Percentiles rank a stretch among this genome's conserved stretches.
Conservation (phyloP, 2,797 vertebrate species). For the Cottoperca gobio region DNA sequence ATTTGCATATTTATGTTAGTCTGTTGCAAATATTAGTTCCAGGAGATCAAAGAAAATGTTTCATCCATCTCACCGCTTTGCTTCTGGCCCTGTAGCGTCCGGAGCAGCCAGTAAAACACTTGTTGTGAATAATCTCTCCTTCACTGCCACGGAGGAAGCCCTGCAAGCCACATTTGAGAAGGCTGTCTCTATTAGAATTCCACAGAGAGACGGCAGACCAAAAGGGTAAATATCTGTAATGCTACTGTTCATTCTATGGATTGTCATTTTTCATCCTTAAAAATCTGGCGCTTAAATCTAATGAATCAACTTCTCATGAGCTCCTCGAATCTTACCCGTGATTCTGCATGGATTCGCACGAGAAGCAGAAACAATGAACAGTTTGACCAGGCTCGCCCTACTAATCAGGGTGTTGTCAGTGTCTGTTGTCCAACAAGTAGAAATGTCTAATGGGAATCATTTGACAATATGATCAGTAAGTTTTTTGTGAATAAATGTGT, state of each 20-base stretch:
- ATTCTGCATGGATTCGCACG: conserved; percentile 90
- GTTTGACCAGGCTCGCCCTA: conserved; percentile 28
- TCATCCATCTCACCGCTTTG: neutral
- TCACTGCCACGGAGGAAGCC: conserved; percentile 90
- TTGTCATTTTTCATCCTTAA: neutral
- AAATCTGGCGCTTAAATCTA: neutral
- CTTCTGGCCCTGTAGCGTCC: conserved; percentile 9
- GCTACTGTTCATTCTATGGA: neutral
- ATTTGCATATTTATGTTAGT: too few species aligned
- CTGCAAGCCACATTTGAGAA: conserved; percentile 95
- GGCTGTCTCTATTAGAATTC: conserved; percentile 90
- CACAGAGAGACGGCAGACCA: conserved; percentile 91
- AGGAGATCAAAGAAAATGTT: neutral
- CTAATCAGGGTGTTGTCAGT: conserved; percentile 32
- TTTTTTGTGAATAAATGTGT: neutral
- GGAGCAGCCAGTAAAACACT: conserved; percentile 87
- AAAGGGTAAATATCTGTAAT: conserved; percentile 87
- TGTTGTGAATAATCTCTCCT: conserved; percentile 94
- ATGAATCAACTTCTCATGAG: too few species aligned
- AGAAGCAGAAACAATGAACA: conserved; percentile 74
- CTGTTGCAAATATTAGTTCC: conserved; percentile 3
- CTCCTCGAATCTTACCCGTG: conserved; percentile 88
- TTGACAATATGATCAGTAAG: neutral
- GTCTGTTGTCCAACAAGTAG: conserved; percentile 72
- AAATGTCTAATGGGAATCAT: neutral